Evolutionary conservation across 1,140 invertebrate genomes (phyloP).

Genomic region (Odontomachus brunneus): DNA sequence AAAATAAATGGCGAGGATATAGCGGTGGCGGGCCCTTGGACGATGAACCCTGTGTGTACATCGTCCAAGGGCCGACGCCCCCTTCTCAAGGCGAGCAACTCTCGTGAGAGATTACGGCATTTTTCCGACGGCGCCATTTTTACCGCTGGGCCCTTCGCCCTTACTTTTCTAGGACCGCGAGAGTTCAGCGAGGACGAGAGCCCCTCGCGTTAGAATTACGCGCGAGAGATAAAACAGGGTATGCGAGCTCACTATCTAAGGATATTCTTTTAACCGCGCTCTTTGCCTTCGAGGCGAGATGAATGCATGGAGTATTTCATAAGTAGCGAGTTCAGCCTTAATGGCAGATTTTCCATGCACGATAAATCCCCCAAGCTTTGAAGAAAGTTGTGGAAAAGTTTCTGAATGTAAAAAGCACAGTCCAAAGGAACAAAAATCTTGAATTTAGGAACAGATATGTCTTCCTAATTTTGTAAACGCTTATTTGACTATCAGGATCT

Average conservation of each 20-base stretch:
- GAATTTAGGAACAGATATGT: no score
- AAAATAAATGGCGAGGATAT: conserved; percentile 61
- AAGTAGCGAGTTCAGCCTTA: conserved; percentile 2
- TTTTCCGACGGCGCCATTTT: conserved; percentile 74
- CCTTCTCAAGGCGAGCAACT: conserved; percentile 82
- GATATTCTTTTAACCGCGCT: not conserved
- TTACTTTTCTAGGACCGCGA: conserved; percentile 5
- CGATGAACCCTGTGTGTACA: conserved; percentile 76
- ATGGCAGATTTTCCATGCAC: not conserved
- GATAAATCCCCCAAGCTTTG: no score
- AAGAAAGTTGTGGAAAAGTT: not conserved
- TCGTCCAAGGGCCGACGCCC: conserved; percentile 78
- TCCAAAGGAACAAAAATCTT: no score
- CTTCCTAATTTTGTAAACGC: no score
- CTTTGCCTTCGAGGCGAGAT: not conserved
- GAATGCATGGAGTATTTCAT: not conserved
- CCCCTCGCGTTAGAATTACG: conserved; percentile 9
- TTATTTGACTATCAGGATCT: no score
- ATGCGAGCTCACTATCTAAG: not conserved
- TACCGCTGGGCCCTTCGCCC: conserved; percentile 26
- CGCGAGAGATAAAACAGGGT: not conserved
- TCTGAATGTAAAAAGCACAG: not conserved
- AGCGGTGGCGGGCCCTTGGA: conserved; percentile 38
- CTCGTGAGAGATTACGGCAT: conserved; percentile 77
- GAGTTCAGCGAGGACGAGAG: not conserved